phyloP scores from a whole-genome alignment of 2,113 vertebrate genomes.

The Onychostoma macrolepis region DNA sequence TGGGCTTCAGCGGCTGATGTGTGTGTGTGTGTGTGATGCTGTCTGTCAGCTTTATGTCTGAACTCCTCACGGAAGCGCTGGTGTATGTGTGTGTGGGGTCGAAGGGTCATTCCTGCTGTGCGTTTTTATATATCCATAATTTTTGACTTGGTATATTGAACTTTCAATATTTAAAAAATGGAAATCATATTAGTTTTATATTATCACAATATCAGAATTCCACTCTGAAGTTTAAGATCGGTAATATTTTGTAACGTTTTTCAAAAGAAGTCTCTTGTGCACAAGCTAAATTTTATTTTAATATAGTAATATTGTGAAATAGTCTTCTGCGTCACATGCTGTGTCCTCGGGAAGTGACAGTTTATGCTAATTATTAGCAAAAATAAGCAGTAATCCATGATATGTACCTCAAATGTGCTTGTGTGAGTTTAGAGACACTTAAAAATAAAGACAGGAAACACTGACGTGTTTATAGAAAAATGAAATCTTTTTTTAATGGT shows the following conservation, averaged over 20 bases:
- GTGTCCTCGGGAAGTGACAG: too few relatives aligned
- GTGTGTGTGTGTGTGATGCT: slow-evolving; percentile 14
- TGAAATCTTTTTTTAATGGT: slow-evolving; percentile 60
- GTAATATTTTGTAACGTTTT: not conserved
- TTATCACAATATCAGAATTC: not conserved
- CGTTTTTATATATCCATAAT: not conserved
- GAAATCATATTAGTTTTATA: not conserved
- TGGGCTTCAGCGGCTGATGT: slow-evolving; percentile 10
- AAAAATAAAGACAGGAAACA: slow-evolving; percentile 32
- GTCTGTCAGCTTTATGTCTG: not conserved
- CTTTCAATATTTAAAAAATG: not conserved
- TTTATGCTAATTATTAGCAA: too few relatives aligned
- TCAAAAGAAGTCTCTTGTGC: not conserved
- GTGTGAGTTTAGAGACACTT: not conserved
- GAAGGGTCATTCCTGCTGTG: not conserved
- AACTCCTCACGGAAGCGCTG: not conserved
- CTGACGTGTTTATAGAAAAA: slow-evolving; percentile 51
- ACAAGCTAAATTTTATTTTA: not conserved
- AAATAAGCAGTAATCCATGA: not conserved
- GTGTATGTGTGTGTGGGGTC: not conserved
- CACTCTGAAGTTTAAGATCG: not conserved
- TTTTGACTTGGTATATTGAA: not conserved
- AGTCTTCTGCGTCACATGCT: too few relatives aligned
- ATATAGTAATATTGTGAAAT: not conserved
- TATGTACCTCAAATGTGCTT: not conserved